Evolutionary conservation across 35 echinoderm and acorn worm genomes (phyloP), one percentile per base, ranked within the genome.

Genomic region (Apostichopus parvimensis): DNA sequence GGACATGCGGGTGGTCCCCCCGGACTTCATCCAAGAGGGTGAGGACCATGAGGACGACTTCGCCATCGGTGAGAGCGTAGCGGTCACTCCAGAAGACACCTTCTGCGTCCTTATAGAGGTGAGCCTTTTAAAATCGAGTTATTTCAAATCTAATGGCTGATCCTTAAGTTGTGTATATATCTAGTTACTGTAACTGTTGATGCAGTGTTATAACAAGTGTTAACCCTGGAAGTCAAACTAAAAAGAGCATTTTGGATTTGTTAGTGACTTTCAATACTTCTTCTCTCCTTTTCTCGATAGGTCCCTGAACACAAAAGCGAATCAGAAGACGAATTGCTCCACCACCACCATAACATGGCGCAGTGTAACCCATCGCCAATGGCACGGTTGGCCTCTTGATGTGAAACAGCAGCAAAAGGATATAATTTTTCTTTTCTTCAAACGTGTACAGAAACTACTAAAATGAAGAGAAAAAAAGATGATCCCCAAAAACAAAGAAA

Each of bases 1-100:
- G 58, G 85, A 87, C 58, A 87, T 87, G 85, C 54, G 68, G 22
- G n/a, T 87, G 12, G 58, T 60, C 18, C 85, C 57, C 6, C 58
- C 65, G 20, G 34, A 10, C 20, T 15, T 34, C 20, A n/a, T 23
- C 17, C 58, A 87, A 15, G 57, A 87, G 11, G 58, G 66, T 8
- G 85, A 87, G 15, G 53, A 83, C 15, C 52, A 56, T 6, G 53
- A 83, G 15, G 80, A 83, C 56, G 80, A 53, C 52, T 14, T 18
- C 71, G 6, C 14, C 13, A 20, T 1, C 71, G 55, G 79, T 24
- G 79, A 57, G 45, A 82, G 79, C 8, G 79, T 82, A 15, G 79
- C 79, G 4, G 79, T 82, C 79, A 82, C 79, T 53, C 28, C 55
- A 24, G 79, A 82, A 57, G 79, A 82, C 23, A 82, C 79, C 7